Conservation (phyloP, 2,797 vertebrate species). For the Tangara arthus region DNA sequence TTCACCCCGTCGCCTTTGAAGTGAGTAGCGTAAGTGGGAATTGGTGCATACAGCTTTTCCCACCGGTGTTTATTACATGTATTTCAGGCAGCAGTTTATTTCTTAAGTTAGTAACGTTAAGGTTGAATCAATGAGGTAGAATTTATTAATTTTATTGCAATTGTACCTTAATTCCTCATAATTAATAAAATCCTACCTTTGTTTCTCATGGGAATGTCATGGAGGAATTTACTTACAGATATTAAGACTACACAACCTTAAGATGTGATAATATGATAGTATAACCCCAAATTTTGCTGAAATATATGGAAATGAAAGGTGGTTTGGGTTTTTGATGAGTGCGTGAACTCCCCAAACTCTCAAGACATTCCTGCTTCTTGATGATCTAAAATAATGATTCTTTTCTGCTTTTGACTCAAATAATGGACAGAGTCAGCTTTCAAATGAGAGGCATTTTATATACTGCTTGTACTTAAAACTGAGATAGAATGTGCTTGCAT, state of each 20-base stretch:
- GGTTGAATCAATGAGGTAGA: background rate
- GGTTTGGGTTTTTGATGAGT: background rate
- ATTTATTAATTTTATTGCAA: background rate
- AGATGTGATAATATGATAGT: background rate
- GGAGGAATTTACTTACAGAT: background rate
- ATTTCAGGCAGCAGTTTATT: background rate
- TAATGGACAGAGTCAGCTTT: background rate
- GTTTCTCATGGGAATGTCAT: background rate
- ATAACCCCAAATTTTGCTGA: background rate
- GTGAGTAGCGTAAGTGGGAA: background rate
- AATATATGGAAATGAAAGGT: background rate
- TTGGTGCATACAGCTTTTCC: background rate
- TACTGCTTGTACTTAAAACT: background rate
- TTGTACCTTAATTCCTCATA: background rate
- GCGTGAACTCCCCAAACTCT: background rate
- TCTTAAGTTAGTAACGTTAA: background rate
- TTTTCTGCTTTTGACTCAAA: background rate
- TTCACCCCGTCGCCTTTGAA: background rate
- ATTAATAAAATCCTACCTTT: background rate
- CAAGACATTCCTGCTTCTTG: background rate
- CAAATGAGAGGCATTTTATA: background rate
- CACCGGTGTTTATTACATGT: background rate
- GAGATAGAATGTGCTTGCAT: background rate
- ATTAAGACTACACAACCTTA: background rate
- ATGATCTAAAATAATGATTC: background rate